A percentile compares a stretch with the other conserved stretches of the same genome.
These are phyloP conservation scores for Macrotrachela quadricornifera DNA, from an alignment of 1,140 invertebrate genomes.

Conservation along the genomic window DNA sequence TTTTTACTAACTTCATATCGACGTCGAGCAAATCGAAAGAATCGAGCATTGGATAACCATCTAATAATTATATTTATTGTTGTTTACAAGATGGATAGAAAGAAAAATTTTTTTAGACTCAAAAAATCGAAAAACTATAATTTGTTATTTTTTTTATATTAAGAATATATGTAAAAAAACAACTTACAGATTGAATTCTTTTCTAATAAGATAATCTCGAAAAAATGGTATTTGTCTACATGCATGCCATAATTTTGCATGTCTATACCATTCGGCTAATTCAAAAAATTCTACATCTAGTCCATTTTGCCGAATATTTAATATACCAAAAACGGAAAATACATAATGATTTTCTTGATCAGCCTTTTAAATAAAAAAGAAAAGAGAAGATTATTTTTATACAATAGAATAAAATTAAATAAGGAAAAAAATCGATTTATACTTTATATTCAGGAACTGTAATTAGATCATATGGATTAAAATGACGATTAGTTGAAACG, in stretches of 20 bases:
- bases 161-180: no score
- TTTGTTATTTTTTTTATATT: no score
- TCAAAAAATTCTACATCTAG: slow-evolving; percentile 18
- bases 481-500: slow-evolving; percentile 14
- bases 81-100: no score
- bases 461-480: slow-evolving; percentile 22
- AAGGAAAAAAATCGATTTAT: not conserved
- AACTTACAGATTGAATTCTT: slow-evolving; percentile 19
- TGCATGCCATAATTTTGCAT: slow-evolving; percentile 23
- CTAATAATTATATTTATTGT: no score
- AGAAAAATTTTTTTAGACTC: no score
- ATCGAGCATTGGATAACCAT: no score
- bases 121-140: no score
- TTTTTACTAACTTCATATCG: no score
- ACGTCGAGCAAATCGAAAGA: no score
- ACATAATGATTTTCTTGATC: slow-evolving; percentile 9
- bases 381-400: no score
- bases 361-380: not conserved
- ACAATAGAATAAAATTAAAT: no score
- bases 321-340: slow-evolving; percentile 27
- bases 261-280: slow-evolving; percentile 24
- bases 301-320: slow-evolving; percentile 18
- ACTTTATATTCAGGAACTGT: slow-evolving; percentile 23
- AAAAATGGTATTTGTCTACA: slow-evolving; percentile 25
- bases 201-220: slow-evolving; percentile 20